Evolutionary conservation across 2,797 vertebrate species (phyloP).

Genomic region (Anguilla pacifica): DNA sequence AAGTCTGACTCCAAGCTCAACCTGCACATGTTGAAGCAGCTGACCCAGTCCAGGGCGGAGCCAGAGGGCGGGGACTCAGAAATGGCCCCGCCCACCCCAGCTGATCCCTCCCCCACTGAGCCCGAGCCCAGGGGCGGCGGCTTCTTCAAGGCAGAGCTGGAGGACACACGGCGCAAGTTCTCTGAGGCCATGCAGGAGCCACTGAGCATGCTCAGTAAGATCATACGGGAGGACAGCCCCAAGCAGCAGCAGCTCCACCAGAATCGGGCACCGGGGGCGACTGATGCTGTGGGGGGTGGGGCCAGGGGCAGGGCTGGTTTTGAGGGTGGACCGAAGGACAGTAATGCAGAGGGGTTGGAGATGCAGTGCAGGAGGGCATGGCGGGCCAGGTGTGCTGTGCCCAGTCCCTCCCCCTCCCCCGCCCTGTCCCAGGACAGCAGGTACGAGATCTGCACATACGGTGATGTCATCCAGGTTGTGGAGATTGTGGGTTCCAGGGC

Average conservation of each 20-base stretch:
- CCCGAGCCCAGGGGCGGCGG: conserved; percentile 52
- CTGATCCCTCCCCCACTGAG: conserved; percentile 59
- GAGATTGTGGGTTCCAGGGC: conserved; percentile 56
- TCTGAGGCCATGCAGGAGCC: conserved; percentile 85
- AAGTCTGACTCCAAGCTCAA: conserved; percentile 79
- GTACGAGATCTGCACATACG: conserved; percentile 73
- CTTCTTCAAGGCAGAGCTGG: conserved; percentile 77
- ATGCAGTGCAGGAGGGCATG: conserved; percentile 48
- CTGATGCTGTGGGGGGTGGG: conserved; percentile 42
- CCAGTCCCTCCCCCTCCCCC: background rate
- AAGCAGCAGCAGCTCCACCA: conserved; percentile 62
- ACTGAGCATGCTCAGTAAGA: conserved; percentile 81
- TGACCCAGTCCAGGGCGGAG: conserved; percentile 63
- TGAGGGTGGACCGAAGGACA: background rate
- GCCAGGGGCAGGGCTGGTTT: conserved; percentile 25
- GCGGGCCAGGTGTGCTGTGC: conserved; percentile 10
- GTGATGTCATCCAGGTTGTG: conserved; percentile 75
- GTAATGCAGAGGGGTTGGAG: conserved; percentile 34
- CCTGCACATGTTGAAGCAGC: conserved; percentile 73
- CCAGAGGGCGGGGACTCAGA: conserved; percentile 37
- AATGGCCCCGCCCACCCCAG: conserved; percentile 67
- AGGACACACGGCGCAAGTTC: conserved; percentile 79
- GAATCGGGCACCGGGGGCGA: conserved; percentile 8
- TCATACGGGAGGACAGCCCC: conserved; percentile 74
- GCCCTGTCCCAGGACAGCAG: conserved; percentile 53